phyloP scores from a whole-genome alignment of 2,113 vertebrate species.

The Cavia porcellus region DNA sequence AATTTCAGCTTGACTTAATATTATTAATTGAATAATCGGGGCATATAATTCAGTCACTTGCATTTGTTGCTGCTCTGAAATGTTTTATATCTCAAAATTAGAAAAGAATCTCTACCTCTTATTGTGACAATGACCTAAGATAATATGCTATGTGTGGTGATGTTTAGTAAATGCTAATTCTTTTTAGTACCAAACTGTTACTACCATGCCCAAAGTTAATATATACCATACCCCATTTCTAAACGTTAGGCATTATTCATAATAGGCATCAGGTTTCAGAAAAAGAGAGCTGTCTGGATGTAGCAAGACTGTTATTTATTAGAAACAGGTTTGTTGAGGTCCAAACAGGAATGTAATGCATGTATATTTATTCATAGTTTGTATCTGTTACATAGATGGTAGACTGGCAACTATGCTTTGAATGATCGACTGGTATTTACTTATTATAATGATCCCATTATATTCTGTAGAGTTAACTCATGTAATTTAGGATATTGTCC shows the following conservation, averaged over 20 bases:
- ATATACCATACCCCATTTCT: constrained; percentile 45
- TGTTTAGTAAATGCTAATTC: constrained; percentile 63
- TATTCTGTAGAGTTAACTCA: constrained; percentile 59
- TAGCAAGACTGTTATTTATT: constrained; percentile 74
- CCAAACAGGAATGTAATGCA: constrained; percentile 65
- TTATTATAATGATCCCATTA: constrained; percentile 59
- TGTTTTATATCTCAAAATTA: constrained; percentile 54
- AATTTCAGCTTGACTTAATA: constrained; percentile 63
- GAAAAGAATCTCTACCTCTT: constrained; percentile 29
- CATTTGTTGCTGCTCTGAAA: constrained; percentile 18
- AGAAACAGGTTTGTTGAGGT: constrained; percentile 76
- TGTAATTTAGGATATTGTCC: constrained; percentile 45
- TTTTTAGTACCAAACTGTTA: constrained; percentile 55
- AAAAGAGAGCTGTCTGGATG: constrained; percentile 55
- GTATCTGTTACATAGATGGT: constrained; percentile 73
- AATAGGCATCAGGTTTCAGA: constrained; percentile 64
- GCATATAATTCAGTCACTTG: constrained; percentile 7
- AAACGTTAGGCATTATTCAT: constrained; percentile 70
- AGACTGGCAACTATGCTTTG: constrained; percentile 49
- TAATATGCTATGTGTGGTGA: neutral
- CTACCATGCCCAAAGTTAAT: constrained; percentile 51
- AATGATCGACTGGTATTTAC: constrained; percentile 62
- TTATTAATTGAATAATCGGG: constrained; percentile 57
- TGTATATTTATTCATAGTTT: constrained; percentile 73
- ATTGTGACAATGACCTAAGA: constrained; percentile 28